Percentiles rank a stretch among this genome's conserved stretches.
Conservation (phyloP, 2,113 vertebrate genomes). For the Rhagologus leucostigma region DNA sequence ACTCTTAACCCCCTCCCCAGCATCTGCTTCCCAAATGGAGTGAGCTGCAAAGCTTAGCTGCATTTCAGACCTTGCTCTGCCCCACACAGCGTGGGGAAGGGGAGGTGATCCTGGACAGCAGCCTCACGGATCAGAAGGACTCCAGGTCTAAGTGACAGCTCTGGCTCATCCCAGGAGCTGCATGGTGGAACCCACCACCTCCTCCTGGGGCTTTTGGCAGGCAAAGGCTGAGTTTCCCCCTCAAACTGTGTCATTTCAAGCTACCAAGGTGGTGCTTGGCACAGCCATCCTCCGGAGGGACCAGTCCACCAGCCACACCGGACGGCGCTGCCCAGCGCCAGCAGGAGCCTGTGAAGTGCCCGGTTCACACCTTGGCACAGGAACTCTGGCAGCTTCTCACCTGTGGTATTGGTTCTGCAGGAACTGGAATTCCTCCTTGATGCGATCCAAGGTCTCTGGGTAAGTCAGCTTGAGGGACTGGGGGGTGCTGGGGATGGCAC, state of each 20-base stretch:
- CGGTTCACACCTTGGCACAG: fast-evolving
- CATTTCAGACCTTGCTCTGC: not conserved
- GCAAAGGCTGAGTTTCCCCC: not conserved
- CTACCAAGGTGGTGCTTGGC: not conserved
- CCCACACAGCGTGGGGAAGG: not conserved
- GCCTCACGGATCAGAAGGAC: not conserved
- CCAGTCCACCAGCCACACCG: not conserved
- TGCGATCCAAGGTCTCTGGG: constrained; percentile 89
- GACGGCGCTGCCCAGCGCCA: fast-evolving
- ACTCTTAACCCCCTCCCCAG: not conserved
- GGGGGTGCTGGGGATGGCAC: constrained; percentile 76
- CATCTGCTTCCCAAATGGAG: constrained; percentile 63
- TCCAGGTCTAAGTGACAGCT: not conserved
- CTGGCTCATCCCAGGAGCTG: not conserved
- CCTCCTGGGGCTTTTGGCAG: not conserved
- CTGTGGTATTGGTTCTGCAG: constrained; percentile 93
- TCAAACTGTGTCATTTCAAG: not conserved
- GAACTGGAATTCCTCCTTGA: constrained; percentile 94
- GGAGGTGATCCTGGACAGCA: not conserved
- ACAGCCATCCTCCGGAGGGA: not conserved
- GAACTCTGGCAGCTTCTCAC: constrained; percentile 23
- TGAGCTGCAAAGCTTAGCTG: not conserved
- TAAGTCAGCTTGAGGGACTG: constrained; percentile 91
- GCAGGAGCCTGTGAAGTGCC: not conserved
- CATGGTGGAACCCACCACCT: not conserved